These are phyloP conservation scores for Varecia variegata DNA, from an alignment of 2,797 vertebrate species.

Conservation along the genomic window DNA sequence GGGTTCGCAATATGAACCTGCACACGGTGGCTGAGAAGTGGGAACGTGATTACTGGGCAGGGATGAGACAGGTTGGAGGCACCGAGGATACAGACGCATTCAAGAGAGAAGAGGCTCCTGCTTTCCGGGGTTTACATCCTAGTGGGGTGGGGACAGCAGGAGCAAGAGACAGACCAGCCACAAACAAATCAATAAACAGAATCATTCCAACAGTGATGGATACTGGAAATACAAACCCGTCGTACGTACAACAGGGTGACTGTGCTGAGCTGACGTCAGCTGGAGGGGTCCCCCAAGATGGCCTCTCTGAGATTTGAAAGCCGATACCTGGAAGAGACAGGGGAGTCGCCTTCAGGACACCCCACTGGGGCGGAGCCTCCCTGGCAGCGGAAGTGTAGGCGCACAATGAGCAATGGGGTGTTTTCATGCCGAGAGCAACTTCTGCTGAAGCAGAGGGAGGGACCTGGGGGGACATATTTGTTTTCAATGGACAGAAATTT, in stretches of 20 bases:
- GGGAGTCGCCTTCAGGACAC: fast-evolving
- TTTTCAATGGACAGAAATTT: neutral
- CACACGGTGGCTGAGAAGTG: neutral
- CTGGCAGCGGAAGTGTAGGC: neutral
- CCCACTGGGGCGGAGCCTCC: neutral
- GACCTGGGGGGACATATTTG: neutral
- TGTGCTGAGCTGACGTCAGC: neutral
- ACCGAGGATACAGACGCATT: neutral
- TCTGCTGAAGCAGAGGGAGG: neutral
- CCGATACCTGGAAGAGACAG: neutral
- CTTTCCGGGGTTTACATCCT: neutral
- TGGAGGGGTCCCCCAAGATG: no score
- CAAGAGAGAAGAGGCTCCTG: neutral
- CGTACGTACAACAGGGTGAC: neutral
- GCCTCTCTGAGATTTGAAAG: neutral
- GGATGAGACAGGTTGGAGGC: neutral
- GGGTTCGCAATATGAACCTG: neutral
- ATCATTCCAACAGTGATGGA: neutral
- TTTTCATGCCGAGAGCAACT: neutral
- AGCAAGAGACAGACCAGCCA: neutral
- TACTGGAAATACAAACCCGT: neutral
- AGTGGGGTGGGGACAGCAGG: no score
- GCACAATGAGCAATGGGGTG: neutral
- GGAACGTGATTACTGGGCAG: neutral
- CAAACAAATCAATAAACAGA: neutral